These are phyloP conservation scores for Tinea semifulvella DNA, from an alignment of 2,888 invertebrate genomes.

Conservation along the genomic window DNA sequence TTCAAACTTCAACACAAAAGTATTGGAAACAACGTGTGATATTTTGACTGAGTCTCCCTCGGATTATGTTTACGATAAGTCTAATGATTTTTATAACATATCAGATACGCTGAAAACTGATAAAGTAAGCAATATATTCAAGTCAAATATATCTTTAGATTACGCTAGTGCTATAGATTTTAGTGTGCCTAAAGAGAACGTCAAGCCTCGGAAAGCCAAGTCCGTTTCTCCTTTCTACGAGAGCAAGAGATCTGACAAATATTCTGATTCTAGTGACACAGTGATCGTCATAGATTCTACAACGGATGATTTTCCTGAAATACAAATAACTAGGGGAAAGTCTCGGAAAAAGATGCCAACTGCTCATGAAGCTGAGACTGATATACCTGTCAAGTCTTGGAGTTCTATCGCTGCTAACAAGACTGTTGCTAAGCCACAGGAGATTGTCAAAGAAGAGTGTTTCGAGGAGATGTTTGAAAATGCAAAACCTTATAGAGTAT, in stretches of 20 bases:
- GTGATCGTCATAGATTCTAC: conserved; percentile 54
- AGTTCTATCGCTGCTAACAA: conserved; percentile 56
- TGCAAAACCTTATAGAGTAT: conserved; percentile 30
- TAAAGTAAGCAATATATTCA: conserved; percentile 9
- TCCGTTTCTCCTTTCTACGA: conserved; percentile 35
- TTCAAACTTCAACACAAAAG: not conserved
- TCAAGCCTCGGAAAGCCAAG: conserved; percentile 39
- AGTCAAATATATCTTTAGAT: conserved; percentile 1
- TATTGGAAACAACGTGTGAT: not conserved
- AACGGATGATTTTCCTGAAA: conserved; percentile 56
- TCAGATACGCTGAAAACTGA: not conserved
- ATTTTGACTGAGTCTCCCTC: not conserved
- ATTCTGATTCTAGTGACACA: conserved; percentile 36
- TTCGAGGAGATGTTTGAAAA: not conserved
- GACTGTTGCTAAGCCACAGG: conserved; percentile 26
- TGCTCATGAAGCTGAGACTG: conserved; percentile 25
- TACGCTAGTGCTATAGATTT: conserved; percentile 21
- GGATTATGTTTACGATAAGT: not conserved
- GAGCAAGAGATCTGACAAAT: conserved; percentile 34
- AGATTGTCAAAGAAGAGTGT: not conserved
- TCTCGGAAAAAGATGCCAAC: conserved; percentile 45
- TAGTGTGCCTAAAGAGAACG: conserved; percentile 26
- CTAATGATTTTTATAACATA: not conserved
- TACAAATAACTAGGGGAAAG: conserved; percentile 52
- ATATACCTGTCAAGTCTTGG: conserved; percentile 54